These are phyloP conservation scores for Isotomurus palustris DNA, from an alignment of 2,888 invertebrate genomes.

Conservation along the genomic window DNA sequence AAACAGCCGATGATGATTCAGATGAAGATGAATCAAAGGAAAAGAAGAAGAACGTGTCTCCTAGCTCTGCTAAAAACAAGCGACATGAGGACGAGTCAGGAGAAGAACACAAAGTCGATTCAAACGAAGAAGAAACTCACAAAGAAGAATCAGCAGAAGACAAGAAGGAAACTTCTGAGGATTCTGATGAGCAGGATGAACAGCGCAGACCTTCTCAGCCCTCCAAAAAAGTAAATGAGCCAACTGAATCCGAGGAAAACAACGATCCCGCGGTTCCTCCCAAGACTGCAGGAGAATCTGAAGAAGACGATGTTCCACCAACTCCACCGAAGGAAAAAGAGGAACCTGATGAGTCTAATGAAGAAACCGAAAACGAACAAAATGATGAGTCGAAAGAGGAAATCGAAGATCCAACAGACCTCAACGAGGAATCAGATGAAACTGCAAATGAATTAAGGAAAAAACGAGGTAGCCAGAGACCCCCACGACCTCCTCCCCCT, in stretches of 20 bases:
- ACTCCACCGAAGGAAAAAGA: conserved; percentile 14
- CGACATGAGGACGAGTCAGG: background rate
- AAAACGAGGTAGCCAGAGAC: background rate
- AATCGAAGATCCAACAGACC: background rate
- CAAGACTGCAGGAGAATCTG: background rate
- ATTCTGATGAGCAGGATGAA: background rate
- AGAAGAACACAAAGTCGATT: background rate
- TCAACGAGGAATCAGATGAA: background rate
- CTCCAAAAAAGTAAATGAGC: background rate
- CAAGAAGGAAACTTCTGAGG: conserved; percentile 6
- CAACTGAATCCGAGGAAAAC: background rate
- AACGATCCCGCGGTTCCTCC: no score
- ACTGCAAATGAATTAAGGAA: background rate
- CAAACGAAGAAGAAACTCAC: background rate
- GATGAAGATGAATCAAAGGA: conserved; percentile 7
- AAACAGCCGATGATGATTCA: conserved; percentile 7
- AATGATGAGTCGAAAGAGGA: background rate
- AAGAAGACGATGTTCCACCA: no score
- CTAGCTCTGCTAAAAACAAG: background rate
- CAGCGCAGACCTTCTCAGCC: no score
- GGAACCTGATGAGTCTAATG: background rate
- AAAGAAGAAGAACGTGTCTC: background rate
- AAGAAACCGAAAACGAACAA: background rate
- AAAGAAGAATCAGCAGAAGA: conserved; percentile 7
- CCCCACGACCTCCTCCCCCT: background rate